Conservation (phyloP, 2,888 invertebrate genomes). For the Lasioglossum morio region DNA sequence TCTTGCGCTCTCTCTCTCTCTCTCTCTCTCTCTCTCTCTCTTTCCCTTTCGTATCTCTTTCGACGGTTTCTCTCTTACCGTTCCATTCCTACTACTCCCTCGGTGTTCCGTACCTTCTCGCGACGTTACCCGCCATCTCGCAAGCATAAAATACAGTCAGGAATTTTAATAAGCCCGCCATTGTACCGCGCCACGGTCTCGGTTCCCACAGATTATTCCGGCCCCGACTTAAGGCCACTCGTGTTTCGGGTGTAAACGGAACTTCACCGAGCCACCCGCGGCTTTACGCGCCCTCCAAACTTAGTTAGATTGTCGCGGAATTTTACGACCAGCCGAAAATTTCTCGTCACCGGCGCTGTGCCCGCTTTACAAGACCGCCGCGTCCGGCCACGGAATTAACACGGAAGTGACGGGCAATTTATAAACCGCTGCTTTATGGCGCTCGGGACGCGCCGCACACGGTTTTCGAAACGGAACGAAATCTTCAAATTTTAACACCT, state of each 20-base stretch:
- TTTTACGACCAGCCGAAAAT: constrained; percentile 65
- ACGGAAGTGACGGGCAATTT: constrained; percentile 7
- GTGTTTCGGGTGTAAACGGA: constrained; percentile 70
- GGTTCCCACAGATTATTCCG: constrained; percentile 78
- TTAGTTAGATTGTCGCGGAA: constrained; percentile 71
- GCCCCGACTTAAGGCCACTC: constrained; percentile 71
- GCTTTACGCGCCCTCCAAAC: constrained; percentile 62
- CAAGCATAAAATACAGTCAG: constrained; percentile 80
- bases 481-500: not conserved
- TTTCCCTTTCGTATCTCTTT: not conserved
- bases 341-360: constrained; percentile 20
- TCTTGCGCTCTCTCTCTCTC: not conserved
- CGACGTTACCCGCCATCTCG: constrained; percentile 70
- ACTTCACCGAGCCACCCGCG: constrained; percentile 69
- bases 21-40: not conserved
- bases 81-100: constrained; percentile 46
- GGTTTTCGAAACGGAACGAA: not conserved
- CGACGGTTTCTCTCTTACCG: constrained; percentile 31
- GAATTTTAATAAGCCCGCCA: constrained; percentile 82
- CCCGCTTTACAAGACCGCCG: not conserved
- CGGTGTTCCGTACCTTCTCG: constrained; percentile 57
- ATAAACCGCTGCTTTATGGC: constrained; percentile 18
- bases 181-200: constrained; percentile 72
- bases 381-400: not conserved
- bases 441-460: not conserved